A percentile compares a stretch with the other conserved stretches of the same genome.
Evolutionary conservation across 2,797 vertebrate species (phyloP).

Genomic region (Fistularia commersonii): DNA sequence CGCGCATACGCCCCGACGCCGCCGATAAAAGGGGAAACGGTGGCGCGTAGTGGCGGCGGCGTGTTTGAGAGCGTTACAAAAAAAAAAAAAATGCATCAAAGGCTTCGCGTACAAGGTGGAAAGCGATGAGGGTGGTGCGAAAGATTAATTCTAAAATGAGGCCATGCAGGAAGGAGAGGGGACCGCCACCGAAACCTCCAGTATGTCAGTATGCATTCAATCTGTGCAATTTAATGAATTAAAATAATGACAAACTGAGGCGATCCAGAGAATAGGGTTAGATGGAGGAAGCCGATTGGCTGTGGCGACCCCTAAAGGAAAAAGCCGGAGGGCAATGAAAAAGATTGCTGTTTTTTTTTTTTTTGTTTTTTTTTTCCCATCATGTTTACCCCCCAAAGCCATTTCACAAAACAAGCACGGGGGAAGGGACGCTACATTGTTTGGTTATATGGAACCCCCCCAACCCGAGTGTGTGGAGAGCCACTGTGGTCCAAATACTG

Average conservation of each 20-base stretch:
- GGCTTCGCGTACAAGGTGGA: constrained; percentile 66
- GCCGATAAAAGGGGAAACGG: constrained; percentile 69
- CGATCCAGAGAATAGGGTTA: too few relatives aligned
- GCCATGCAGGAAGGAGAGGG: constrained; percentile 45
- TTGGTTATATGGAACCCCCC: constrained; percentile 66
- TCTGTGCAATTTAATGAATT: constrained; percentile 25
- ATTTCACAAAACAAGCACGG: constrained; percentile 60
- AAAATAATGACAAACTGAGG: too few relatives aligned
- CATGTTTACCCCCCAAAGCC: constrained; percentile 38
- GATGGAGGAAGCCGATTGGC: too few relatives aligned
- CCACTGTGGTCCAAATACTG: constrained; percentile 79
- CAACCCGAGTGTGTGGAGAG: constrained; percentile 53
- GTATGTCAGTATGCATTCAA: too few relatives aligned
- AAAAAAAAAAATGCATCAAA: constrained; percentile 59
- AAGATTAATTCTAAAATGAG: constrained; percentile 66
- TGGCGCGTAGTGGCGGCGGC: constrained; percentile 51
- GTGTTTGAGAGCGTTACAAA: constrained; percentile 49
- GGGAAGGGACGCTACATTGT: constrained; percentile 66
- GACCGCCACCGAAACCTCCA: too few relatives aligned
- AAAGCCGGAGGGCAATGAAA: too few relatives aligned
- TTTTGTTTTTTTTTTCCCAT: constrained; percentile 14
- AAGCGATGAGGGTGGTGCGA: constrained; percentile 60
- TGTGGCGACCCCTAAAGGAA: too few relatives aligned
- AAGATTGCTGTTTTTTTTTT: not conserved
- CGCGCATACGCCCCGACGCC: constrained; percentile 64